Percentiles rank a stretch among this genome's conserved stretches.
Evolutionary conservation across 2,113 vertebrate species (phyloP).

Genomic region (Bubalus kerabau): DNA sequence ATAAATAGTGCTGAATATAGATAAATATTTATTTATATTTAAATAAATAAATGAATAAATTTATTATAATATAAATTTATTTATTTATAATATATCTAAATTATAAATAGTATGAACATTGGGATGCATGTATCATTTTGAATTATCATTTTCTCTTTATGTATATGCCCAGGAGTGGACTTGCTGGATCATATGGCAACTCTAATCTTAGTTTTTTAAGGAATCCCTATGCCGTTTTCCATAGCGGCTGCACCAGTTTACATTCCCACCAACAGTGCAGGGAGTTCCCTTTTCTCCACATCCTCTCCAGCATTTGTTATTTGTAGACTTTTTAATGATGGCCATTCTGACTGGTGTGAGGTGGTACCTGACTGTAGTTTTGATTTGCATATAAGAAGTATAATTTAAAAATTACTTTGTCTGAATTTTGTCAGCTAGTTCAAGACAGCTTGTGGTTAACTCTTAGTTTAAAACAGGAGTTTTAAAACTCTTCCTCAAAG

Average conservation of each 20-base stretch:
- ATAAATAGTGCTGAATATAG: background rate
- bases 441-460: slow-evolving; percentile 5
- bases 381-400: background rate
- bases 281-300: background rate
- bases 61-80: too few relatives aligned
- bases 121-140: background rate
- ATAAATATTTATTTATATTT: too few relatives aligned
- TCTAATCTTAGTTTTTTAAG: background rate
- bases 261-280: background rate
- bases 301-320: background rate
- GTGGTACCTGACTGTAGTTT: background rate
- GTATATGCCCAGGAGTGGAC: background rate
- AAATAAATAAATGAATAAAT: too few relatives aligned
- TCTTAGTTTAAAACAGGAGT: slow-evolving; percentile 16
- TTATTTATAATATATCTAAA: too few relatives aligned
- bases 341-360: background rate
- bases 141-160: background rate
- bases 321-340: background rate
- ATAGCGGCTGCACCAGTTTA: background rate
- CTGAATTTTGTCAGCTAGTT: background rate
- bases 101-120: background rate
- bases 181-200: background rate
- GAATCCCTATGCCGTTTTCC: background rate
- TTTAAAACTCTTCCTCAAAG: background rate
- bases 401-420: background rate